Base-by-base conservation (phyloP, 2,113 vertebrate species). In the Thryonomys swinderianus region DNA sequence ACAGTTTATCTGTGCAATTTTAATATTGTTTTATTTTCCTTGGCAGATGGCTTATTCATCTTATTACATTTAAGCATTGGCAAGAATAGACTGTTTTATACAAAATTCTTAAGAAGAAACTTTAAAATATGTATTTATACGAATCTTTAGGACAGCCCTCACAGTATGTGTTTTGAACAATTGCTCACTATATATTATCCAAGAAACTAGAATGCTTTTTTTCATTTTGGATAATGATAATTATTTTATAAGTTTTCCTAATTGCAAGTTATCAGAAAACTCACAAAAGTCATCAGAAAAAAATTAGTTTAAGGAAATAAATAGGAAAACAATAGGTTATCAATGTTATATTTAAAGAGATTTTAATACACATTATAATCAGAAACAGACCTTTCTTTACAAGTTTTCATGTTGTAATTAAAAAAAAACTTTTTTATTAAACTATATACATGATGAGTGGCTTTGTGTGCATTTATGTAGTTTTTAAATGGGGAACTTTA, bases 11-110 rank as follows among this genome's bases (percentile, higher is more conserved):
- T 96, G 53, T 91, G 64, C 25, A 95, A 88, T 88, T 94, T 97
- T 96, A 97, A 93, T 61, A 95, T 78, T 96, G 20, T 95, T 90
- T 94, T 95, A 53, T 95, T 91, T 95, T 95, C 92, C 79, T 93
- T 96, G 86, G 93, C 97, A 98, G 97, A 96, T 97, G 96, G 93
- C 76, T 97, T 95, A 85, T 85, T 96, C 66, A 85, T 96, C 82
- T 95, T 97, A 95, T 78, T 95, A 96, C 86, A 96, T 96, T 92
- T 51, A 82, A 83, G 30, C 48, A 94, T 85, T 97, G 96, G 93
- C 91, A 97, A 91, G 94, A 93, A 88, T 96, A 93, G 10, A 55
- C 55, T 93, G 74, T 94, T 95, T 96, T 51, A 95, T n/a, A 92
- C 51, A 94, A 95, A 96, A 73, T 93, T 96, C 76, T 92, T 96